These are phyloP conservation scores for Druon quercuslanigerum DNA, from an alignment of 1,140 invertebrate species.

Conservation along the genomic window DNA sequence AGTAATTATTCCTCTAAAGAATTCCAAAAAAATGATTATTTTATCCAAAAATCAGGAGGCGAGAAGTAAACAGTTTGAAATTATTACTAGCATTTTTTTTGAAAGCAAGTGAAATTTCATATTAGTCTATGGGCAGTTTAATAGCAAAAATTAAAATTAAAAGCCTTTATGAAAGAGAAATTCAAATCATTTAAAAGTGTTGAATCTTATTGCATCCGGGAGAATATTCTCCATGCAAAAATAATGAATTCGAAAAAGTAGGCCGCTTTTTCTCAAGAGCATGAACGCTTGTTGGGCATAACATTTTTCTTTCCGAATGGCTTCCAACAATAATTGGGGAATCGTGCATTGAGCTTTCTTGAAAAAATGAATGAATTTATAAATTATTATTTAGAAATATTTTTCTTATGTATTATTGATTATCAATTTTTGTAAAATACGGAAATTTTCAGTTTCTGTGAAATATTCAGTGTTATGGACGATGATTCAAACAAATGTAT, in stretches of 20 bases:
- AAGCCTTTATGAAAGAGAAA: neutral
- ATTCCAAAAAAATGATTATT: neutral
- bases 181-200: neutral
- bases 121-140: neutral
- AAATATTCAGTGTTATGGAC: too few relatives aligned
- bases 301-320: constrained; percentile 7
- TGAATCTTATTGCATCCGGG: neutral
- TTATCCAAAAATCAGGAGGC: too few relatives aligned
- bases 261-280: constrained; percentile 33
- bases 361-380: too few relatives aligned
- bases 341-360: neutral
- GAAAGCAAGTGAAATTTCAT: neutral
- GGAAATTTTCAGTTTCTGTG: too few relatives aligned
- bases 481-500: too few relatives aligned
- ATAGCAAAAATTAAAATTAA: neutral
- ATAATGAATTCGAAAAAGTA: constrained; percentile 12
- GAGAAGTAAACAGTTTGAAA: neutral
- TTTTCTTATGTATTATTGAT: too few relatives aligned
- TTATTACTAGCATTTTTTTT: too few relatives aligned
- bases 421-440: too few relatives aligned
- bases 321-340: neutral
- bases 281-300: constrained; percentile 2
- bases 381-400: too few relatives aligned
- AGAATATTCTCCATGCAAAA: neutral
- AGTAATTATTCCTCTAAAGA: neutral